Percentiles rank a stretch among this genome's conserved stretches.
Conservation (phyloP, 1,140 invertebrate species). For the Coptotermes formosanus region DNA sequence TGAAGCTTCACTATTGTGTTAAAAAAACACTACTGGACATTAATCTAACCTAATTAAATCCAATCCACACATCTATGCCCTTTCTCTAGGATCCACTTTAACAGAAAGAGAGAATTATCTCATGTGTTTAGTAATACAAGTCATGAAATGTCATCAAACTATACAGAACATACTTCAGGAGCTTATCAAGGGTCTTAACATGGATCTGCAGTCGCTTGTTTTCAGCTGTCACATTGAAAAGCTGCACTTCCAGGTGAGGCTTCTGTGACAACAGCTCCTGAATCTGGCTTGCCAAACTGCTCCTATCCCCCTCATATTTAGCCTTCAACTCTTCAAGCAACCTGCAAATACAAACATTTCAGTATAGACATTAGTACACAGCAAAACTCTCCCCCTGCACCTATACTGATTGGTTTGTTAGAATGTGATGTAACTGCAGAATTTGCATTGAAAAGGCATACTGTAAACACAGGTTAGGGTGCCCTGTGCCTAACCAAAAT, state of each 20-base stretch:
- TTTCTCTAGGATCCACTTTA: no score
- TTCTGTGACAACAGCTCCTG: constrained; percentile 47
- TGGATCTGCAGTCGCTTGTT: constrained; percentile 51
- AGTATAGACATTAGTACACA: not conserved
- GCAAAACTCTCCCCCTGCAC: not conserved
- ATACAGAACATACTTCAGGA: constrained; percentile 49
- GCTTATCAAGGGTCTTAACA: constrained; percentile 49
- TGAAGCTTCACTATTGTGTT: no score
- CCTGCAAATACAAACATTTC: constrained; percentile 43
- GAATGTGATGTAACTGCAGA: no score
- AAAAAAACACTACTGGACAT: no score
- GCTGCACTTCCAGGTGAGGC: constrained; percentile 47
- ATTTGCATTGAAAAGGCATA: no score
- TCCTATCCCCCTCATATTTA: constrained; percentile 59
- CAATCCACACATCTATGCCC: no score
- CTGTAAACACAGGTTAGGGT: no score
- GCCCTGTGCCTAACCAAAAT: no score
- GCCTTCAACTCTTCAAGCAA: constrained; percentile 62
- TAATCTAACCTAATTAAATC: no score
- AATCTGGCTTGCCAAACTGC: constrained; percentile 47
- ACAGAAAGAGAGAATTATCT: not conserved
- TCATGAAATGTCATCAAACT: not conserved
- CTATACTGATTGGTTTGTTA: no score
- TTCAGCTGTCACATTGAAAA: constrained; percentile 47
- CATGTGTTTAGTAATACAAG: not conserved